phyloP scores from a whole-genome alignment of 1,140 invertebrate genomes.

The Pachyrhynchus sulphureomaculatus region DNA sequence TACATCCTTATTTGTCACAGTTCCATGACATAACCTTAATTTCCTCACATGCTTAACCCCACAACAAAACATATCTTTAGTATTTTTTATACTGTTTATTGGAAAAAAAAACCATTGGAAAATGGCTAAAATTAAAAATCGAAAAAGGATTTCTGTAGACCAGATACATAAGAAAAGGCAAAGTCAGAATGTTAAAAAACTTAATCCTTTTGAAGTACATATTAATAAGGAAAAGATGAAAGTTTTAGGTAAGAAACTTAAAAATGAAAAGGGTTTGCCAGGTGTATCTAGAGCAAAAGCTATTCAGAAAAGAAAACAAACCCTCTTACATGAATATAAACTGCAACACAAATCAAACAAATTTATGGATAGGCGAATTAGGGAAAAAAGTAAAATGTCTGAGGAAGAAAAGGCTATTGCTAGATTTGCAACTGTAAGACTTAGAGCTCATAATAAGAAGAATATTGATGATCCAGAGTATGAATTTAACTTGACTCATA shows the following conservation, averaged over 20 bases:
- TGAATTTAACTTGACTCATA: constrained; percentile 84
- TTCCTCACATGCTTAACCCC: too few relatives aligned
- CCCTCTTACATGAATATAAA: constrained; percentile 82
- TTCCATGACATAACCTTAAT: too few relatives aligned
- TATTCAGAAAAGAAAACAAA: constrained; percentile 80
- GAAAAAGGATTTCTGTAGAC: constrained; percentile 55
- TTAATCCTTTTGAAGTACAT: constrained; percentile 87
- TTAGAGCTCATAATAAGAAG: constrained; percentile 69
- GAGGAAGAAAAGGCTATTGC: constrained; percentile 83
- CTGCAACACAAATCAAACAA: constrained; percentile 80
- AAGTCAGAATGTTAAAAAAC: constrained; percentile 54
- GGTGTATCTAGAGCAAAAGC: constrained; percentile 83
- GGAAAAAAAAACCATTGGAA: neutral
- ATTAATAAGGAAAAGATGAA: constrained; percentile 85
- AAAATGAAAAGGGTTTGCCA: constrained; percentile 81
- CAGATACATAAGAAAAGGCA: constrained; percentile 53
- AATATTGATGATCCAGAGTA: constrained; percentile 83
- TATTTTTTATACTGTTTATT: too few relatives aligned
- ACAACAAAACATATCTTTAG: too few relatives aligned
- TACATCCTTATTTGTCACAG: too few relatives aligned
- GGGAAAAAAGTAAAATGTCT: constrained; percentile 75
- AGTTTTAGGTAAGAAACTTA: constrained; percentile 77
- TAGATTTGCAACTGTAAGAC: constrained; percentile 76
- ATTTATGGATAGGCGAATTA: constrained; percentile 84
- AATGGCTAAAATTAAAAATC: constrained; percentile 58